Evolutionary conservation across 2,797 vertebrate species (phyloP).

Genomic region (Cryptoprocta ferox): DNA sequence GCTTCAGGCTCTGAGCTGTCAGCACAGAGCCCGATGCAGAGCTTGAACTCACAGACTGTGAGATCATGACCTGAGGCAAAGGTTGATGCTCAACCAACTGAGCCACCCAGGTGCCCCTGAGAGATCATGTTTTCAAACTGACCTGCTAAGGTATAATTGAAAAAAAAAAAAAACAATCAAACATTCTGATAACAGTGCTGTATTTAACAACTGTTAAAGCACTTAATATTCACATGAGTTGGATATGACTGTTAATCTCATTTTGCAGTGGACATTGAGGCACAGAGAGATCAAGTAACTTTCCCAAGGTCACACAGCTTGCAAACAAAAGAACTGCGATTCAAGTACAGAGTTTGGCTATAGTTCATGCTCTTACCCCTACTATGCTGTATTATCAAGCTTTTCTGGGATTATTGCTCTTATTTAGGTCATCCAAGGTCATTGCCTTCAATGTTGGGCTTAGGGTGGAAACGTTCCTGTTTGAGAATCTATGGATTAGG

Average conservation of each 20-base stretch:
- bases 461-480: not conserved
- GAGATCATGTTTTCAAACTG: conserved; percentile 14
- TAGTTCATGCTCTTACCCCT: not conserved
- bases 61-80: no score
- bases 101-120: not conserved
- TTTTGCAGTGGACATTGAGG: not conserved
- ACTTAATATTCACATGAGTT: not conserved
- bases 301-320: not conserved
- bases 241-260: not conserved
- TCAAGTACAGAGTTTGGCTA: not conserved
- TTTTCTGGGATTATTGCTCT: not conserved
- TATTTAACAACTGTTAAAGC: not conserved
- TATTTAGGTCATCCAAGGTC: not conserved
- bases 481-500: not conserved
- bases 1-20: no score
- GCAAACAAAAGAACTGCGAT: not conserved
- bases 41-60: no score
- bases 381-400: not conserved
- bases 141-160: not conserved
- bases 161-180: not conserved
- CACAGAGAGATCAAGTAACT: not conserved
- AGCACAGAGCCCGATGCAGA: no score
- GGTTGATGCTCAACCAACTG: no score
- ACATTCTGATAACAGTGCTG: not conserved
- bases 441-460: not conserved